Conservation (phyloP, 2,888 invertebrate species). For the Trissolcus brochymenae region DNA sequence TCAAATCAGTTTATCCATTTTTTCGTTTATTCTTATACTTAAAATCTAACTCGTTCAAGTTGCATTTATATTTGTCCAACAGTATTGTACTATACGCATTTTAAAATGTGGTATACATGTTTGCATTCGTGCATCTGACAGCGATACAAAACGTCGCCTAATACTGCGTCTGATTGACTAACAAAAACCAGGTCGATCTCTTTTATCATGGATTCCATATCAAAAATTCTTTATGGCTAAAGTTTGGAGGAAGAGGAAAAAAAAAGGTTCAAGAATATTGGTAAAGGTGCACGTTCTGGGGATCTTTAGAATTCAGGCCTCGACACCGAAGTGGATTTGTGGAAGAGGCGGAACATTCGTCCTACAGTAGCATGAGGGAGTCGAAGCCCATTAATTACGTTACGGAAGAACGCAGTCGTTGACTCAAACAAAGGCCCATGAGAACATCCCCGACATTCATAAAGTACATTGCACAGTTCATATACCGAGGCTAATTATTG, state of each 20-base stretch:
- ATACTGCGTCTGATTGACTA: slow-evolving; percentile 50
- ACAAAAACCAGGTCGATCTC: slow-evolving; percentile 48
- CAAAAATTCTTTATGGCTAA: neutral
- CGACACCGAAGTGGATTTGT: slow-evolving; percentile 58
- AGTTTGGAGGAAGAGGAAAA: neutral
- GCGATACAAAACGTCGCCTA: slow-evolving; percentile 64
- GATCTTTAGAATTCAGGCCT: slow-evolving; percentile 58
- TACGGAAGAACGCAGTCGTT: slow-evolving; percentile 75
- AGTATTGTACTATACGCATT: slow-evolving; percentile 54
- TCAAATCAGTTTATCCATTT: too few relatives aligned
- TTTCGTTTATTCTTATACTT: too few relatives aligned
- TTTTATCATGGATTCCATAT: slow-evolving; percentile 7
- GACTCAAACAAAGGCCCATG: slow-evolving; percentile 71
- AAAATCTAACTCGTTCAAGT: slow-evolving; percentile 15
- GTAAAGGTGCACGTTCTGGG: neutral
- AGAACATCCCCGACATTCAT: slow-evolving; percentile 60
- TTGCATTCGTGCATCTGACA: slow-evolving; percentile 71
- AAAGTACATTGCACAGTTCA: slow-evolving; percentile 68
- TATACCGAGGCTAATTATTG: slow-evolving; percentile 73
- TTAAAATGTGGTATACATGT: slow-evolving; percentile 73
- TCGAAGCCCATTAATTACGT: slow-evolving; percentile 73
- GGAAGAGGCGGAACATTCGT: slow-evolving; percentile 59
- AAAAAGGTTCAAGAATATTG: neutral
- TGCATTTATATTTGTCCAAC: slow-evolving; percentile 26
- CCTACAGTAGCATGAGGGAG: slow-evolving; percentile 52